phyloP scores from a whole-genome alignment of 2,113 vertebrate species.

The Aptenodytes patagonicus region DNA sequence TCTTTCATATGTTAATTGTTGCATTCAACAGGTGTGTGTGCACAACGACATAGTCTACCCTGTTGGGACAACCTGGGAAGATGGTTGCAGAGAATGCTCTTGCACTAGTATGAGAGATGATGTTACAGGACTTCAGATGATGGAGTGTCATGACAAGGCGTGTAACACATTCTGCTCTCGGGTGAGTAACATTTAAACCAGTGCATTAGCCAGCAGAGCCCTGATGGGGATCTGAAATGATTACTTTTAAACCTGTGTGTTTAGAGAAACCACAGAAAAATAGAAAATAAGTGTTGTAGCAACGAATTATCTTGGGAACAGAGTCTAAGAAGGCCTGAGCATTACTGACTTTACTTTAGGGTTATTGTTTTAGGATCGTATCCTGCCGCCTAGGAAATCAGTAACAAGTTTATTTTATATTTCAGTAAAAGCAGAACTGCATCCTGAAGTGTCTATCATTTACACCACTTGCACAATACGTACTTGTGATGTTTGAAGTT shows the following conservation, averaged over 20 bases:
- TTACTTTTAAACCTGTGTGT: not conserved
- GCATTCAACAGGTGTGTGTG: conserved; percentile 85
- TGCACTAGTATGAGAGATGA: conserved; percentile 80
- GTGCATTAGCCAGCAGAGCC: not conserved
- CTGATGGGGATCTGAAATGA: not conserved
- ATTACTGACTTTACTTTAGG: not conserved
- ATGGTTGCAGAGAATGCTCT: conserved; percentile 82
- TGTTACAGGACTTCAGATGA: conserved; percentile 78
- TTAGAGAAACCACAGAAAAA: not conserved
- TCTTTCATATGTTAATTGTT: not conserved
- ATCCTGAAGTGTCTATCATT: not conserved
- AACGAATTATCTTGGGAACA: not conserved
- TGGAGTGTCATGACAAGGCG: conserved; percentile 78
- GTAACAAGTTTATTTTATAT: not conserved
- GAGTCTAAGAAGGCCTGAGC: not conserved
- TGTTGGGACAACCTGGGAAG: conserved; percentile 83
- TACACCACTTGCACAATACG: not conserved
- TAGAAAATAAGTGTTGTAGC: not conserved
- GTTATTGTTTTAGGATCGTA: not conserved
- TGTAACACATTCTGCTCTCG: conserved; percentile 81
- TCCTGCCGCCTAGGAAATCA: not conserved
- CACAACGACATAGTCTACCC: conserved; percentile 80
- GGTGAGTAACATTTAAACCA: conserved; percentile 71
- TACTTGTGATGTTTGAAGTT: not conserved
- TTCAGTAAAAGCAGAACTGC: not conserved